Base-by-base conservation (phyloP, 2,888 invertebrate species). In the Brachyopa scutellaris region DNA sequence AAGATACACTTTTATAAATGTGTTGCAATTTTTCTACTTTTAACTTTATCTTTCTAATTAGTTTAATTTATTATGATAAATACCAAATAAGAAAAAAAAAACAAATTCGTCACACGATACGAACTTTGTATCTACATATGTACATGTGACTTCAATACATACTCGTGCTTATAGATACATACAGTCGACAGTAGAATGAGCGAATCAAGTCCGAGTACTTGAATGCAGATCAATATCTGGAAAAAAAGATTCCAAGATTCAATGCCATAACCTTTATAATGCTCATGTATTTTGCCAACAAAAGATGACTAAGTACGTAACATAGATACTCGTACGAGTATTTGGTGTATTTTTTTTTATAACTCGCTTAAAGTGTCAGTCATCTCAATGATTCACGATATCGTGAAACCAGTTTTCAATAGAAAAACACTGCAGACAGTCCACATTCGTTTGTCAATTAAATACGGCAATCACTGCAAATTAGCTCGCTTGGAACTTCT, bases 321-420 rank as follows among this genome's bases (percentile, higher is more conserved):
- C n/a, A 1, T 29, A 36, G 8, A 9, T 31, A 21, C 8, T 11
- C 21, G 6, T 9, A 40, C 4, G 2, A 13, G 40, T 42, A 51
- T 53, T 29, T 38, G 15, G 2, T 26, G 7, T 33, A 2, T 7
- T 1, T 17, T n/a, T n/a, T 53, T 45, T 53, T 21, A 33, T 9
- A 38, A 13, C 23, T 55, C 61, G 21, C 19, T 40, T 51, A 62
- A 49, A 62, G 36, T 61, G 31, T 42, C 59, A 72, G 62, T 77
- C 70, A 61, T 77, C 36, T 61, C 33, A 17, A 61, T 69, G 53
- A 76, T 38, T 55, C 77, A 61, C 53, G 23, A 7, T 26, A 53
- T 61, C 21, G 36, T 11, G 9, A 57, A 66, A 78, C 70, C 47
- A 33, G 77, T 72, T 78, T 70, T 33, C 6, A 26, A 21, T 49